Conservation (phyloP, 2,888 invertebrate genomes). For the Eupsilia transversa region DNA sequence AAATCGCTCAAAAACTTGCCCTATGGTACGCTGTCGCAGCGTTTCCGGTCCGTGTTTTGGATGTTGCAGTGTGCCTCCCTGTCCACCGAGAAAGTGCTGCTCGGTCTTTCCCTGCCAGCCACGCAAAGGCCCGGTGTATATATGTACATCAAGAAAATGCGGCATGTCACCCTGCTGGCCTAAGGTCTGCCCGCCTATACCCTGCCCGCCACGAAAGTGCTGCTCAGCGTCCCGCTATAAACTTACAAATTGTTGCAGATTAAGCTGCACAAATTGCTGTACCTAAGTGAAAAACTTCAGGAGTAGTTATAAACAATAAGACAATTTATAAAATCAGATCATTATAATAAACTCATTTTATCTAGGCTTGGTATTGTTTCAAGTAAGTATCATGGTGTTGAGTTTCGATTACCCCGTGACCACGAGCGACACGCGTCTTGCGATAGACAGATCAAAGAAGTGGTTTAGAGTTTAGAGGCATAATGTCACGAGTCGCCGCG, state of each 20-base stretch:
- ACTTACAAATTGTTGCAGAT: constrained; percentile 63
- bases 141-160: constrained; percentile 69
- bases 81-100: constrained; percentile 75
- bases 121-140: constrained; percentile 70
- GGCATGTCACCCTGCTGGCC: constrained; percentile 38
- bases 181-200: constrained; percentile 63
- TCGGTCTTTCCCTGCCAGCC: constrained; percentile 71
- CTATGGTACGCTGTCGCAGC: constrained; percentile 81
- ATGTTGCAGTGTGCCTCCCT: constrained; percentile 68
- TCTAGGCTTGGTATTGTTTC: constrained; percentile 41
- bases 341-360: constrained; percentile 42
- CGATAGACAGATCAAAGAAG: neutral
- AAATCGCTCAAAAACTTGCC: constrained; percentile 79
- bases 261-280: constrained; percentile 68
- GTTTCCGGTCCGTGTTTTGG: constrained; percentile 75
- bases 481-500: neutral
- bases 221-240: constrained; percentile 59
- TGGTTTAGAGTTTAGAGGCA: neutral
- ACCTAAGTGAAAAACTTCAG: constrained; percentile 34
- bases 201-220: constrained; percentile 43
- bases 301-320: constrained; percentile 22
- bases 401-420: neutral
- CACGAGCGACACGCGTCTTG: neutral
- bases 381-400: constrained; percentile 27
- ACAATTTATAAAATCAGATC: constrained; percentile 30